Base-by-base conservation (phyloP, 2,888 invertebrate genomes). In the Ectemnius lituratus region DNA sequence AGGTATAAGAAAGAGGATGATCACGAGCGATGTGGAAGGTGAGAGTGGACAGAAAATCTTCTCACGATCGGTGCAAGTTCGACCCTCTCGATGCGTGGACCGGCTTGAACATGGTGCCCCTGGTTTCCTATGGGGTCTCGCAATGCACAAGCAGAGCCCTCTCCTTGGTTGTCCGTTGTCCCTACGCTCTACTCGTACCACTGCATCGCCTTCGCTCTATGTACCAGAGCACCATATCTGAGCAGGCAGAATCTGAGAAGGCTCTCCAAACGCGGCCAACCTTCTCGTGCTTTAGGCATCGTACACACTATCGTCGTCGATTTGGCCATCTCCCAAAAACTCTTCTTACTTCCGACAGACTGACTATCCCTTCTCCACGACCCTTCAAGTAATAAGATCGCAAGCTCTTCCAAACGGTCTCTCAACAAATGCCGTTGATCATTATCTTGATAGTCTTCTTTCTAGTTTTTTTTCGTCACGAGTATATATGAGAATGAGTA, bases 261-360 rank as follows among this genome's bases (percentile, higher is more conserved):
- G 86, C 85, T 83, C 86, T 75, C 78, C 74, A 68, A 78, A 76
- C 79, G 72, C 68, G 64, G 74, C 75, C 78, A 73, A 79, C 71
- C 76, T 82, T 68, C 76, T 70, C 72, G 47, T 27, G 68, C 66
- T 76, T 82, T 69, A 68, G 66, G 75, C 69, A 59, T 52, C 79
- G 76, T 76, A 67, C 78, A 80, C 82, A 82, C 82, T 37, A 37
- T 76, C 82, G 82, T 73, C 77, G 75, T 16, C 63, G 75, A 65
- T 75, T 78, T 83, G 85, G 82, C 84, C 70, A 56, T 18, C 73
- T 70, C 78, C 83, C 85, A 85, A 80, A 23, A 83, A 76, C 74
- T 77, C 70, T 58, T 37, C 37, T 37, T 37, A 37, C 37, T 37
- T 37, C 37, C 37, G 8, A 37, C 37, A 37, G 37, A 37, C 37